phyloP scores from a whole-genome alignment of 2,113 vertebrate species.

The Mormyrus lacerda region DNA sequence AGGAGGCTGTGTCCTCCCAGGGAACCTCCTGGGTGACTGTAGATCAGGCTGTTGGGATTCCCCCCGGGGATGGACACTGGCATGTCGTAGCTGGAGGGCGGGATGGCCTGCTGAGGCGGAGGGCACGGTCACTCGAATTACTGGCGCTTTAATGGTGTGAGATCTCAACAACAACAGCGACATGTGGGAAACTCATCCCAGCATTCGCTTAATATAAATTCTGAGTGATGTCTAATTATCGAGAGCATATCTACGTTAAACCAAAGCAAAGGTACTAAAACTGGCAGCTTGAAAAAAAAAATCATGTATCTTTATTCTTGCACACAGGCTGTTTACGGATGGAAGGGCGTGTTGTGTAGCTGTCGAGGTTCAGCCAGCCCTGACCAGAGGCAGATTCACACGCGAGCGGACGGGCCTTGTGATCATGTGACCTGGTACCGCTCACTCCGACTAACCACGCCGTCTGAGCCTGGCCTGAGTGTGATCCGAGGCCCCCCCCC shows the following conservation, averaged over 20 bases:
- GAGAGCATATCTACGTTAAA: not conserved
- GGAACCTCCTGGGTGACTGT: constrained; percentile 78
- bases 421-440: not conserved
- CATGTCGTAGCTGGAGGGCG: constrained; percentile 89
- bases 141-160: not conserved
- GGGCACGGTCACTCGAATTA: not conserved
- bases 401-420: not conserved
- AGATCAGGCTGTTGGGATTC: constrained; percentile 79
- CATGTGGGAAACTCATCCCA: not conserved
- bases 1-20: constrained; percentile 81
- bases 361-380: not conserved
- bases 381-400: not conserved
- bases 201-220: not conserved
- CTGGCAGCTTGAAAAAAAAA: not conserved
- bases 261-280: not conserved
- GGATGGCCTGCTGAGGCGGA: constrained; percentile 69
- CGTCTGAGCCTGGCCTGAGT: not conserved
- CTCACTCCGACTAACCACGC: not conserved
- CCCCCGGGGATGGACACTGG: constrained; percentile 77
- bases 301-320: not conserved
- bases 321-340: not conserved
- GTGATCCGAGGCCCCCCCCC: not conserved
- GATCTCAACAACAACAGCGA: not conserved
- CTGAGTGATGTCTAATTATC: not conserved
- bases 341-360: not conserved